Evolutionary conservation across 2,797 vertebrate genomes (phyloP).

Genomic region (Sebastes umbrosus): DNA sequence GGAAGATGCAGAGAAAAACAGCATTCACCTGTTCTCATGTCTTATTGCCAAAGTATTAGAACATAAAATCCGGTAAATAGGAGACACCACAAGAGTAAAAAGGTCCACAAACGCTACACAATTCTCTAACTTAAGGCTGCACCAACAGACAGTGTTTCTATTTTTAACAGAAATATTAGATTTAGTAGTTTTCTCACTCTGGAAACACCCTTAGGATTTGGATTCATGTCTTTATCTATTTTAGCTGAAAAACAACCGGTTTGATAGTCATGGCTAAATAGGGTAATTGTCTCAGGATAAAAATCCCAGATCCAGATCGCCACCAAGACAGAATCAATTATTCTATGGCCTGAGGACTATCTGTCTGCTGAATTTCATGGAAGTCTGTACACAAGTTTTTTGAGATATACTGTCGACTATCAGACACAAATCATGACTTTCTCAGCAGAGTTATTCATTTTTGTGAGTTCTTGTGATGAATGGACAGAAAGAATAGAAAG

Average conservation of each 20-base stretch:
- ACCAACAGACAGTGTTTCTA: neutral
- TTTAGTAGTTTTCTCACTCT: neutral
- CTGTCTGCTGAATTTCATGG: conserved; percentile 33
- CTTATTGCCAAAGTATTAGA: conserved; percentile 31
- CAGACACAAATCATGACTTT: conserved; percentile 12
- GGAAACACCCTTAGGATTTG: conserved; percentile 7
- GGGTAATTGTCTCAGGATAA: conserved; percentile 32
- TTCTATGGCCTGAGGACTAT: conserved; percentile 21
- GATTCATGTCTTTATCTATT: neutral
- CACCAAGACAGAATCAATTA: conserved; percentile 46
- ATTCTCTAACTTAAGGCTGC: neutral
- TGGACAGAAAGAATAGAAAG: neutral
- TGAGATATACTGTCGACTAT: neutral
- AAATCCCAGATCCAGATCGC: conserved; percentile 40
- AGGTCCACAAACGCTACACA: neutral
- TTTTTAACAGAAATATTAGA: conserved; percentile 1
- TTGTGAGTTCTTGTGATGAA: conserved; percentile 5
- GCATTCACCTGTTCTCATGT: conserved; percentile 28
- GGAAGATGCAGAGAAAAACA: conserved; percentile 13
- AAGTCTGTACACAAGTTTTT: neutral
- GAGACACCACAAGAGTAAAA: neutral
- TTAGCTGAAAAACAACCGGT: conserved; percentile 31
- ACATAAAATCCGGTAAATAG: conserved; percentile 21
- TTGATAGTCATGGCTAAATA: conserved; percentile 42
- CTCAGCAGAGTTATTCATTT: conserved; percentile 24